Conservation (phyloP, 2,113 vertebrate species). For the Perognathus longimembris region DNA sequence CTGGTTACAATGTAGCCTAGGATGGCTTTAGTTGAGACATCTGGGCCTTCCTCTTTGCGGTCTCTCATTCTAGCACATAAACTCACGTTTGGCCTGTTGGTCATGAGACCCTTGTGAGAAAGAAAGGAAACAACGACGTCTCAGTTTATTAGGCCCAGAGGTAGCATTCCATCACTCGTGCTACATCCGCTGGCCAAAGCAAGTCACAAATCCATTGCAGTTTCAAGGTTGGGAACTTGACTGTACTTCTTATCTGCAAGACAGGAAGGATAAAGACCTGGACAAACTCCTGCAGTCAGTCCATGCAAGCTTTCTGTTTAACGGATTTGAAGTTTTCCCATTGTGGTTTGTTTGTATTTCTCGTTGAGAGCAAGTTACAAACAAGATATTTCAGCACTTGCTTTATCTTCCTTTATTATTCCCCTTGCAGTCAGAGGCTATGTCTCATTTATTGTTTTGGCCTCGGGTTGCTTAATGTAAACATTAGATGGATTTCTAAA, state of each 20-base stretch:
- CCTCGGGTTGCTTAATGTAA: constrained; percentile 34
- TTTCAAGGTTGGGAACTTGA: not conserved
- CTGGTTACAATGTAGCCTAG: not conserved
- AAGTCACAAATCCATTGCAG: not conserved
- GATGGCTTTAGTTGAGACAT: not conserved
- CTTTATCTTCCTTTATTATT: constrained; percentile 32
- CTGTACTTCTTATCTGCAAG: not conserved
- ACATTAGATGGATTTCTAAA: constrained; percentile 16
- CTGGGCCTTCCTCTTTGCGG: not conserved
- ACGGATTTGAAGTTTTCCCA: not conserved
- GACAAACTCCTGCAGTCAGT: not conserved
- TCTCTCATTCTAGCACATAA: not conserved
- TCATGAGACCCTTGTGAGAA: not conserved
- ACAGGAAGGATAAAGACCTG: not conserved
- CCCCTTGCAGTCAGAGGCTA: not conserved
- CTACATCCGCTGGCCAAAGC: not conserved
- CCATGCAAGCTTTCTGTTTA: not conserved
- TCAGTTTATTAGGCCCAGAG: not conserved
- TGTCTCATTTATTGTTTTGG: constrained; percentile 10
- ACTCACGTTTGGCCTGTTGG: not conserved
- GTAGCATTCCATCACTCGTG: not conserved
- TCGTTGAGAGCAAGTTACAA: constrained; percentile 28
- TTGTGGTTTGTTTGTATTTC: not conserved
- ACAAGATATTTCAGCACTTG: not conserved
- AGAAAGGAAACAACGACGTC: not conserved